Percentiles rank a stretch among this genome's conserved stretches.
Evolutionary conservation across 2,888 invertebrate genomes (phyloP).

Genomic region (Stenolophus ochropezus): DNA sequence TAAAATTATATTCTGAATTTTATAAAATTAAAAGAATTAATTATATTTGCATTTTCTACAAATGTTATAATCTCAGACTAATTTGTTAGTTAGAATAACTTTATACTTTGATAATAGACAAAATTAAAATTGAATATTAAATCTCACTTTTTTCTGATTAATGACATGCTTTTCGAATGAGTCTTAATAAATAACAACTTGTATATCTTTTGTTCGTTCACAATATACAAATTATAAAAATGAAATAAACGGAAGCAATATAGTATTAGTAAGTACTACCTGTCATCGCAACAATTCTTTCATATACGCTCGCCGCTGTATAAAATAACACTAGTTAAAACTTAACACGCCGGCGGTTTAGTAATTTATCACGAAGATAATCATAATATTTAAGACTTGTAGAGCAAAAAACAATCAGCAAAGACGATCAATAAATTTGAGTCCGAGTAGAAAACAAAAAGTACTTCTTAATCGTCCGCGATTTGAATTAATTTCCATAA

Average conservation of each 20-base stretch:
- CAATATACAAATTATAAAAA: neutral
- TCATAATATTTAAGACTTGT: neutral
- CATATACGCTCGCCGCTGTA: neutral
- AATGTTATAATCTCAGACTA: too few relatives aligned
- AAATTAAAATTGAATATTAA: too few relatives aligned
- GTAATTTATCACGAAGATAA: neutral
- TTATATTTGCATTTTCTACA: too few relatives aligned
- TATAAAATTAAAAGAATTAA: too few relatives aligned
- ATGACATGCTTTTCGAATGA: too few relatives aligned
- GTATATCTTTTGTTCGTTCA: neutral
- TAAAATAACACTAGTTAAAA: neutral
- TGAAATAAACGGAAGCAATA: neutral
- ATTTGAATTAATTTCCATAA: constrained; percentile 35
- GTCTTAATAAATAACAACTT: neutral
- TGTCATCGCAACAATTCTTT: neutral
- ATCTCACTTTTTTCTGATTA: too few relatives aligned
- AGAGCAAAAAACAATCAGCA: neutral
- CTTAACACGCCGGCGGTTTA: neutral
- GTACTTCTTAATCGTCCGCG: constrained; percentile 5
- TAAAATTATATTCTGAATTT: too few relatives aligned
- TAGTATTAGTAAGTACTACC: neutral
- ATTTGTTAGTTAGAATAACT: too few relatives aligned
- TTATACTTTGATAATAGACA: too few relatives aligned
- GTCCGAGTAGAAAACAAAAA: constrained; percentile 9
- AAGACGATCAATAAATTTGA: constrained; percentile 14